Evolutionary conservation across 2,888 invertebrate genomes (phyloP), one percentile per base, ranked within the genome.

Genomic region (Apotomis betuletana): DNA sequence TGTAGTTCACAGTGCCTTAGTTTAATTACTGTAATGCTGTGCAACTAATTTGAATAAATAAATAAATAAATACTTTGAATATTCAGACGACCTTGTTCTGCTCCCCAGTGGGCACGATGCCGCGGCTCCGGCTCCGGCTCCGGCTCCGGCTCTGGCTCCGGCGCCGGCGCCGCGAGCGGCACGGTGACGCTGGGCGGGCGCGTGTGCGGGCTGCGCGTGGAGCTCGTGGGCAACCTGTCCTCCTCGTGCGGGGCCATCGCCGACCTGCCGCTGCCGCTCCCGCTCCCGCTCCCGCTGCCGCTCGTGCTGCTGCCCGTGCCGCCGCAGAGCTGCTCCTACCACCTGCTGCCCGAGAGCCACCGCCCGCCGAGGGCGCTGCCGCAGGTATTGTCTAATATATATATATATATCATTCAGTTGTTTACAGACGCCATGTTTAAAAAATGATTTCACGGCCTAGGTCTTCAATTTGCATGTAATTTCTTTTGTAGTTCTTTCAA

Each of bases 161-260:
- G 27, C 27, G 0, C 27, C 27, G 27, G 27, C 27, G 80, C 58
- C 55, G 69, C 55, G 46, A 51, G 63, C 41, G 46, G 71, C 65
- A 58, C 59, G 54, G 65, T 52, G 76, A 76, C 76, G 70, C 78
- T 59, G 58, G 46, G 74, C 59, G 69, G 65, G 67, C 74, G 75
- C 67, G 74, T 72, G 76, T 74, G 78, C 72, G 94, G 94, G 12
- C 92, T 93, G 58, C 94, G 94, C 15, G 88, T 95, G 75, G 95
- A 75, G 95, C 94, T 78, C 87, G 95, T 6, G 65, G 94, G 94
- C 60, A 64, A 9, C 78, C 88, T 95, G 73, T 95, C 95, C 68
- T 95, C 95, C 0, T 95, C 95, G n/a, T 95, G 95, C 81, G 95
- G 68, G 52, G 63, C 62, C 52, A 57, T 58, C 57, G 64, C 74